A percentile compares a stretch with the other conserved stretches of the same genome.
These are phyloP conservation scores for Urechis unicinctus DNA, from an alignment of 2,888 invertebrate genomes.

Conservation along the genomic window DNA sequence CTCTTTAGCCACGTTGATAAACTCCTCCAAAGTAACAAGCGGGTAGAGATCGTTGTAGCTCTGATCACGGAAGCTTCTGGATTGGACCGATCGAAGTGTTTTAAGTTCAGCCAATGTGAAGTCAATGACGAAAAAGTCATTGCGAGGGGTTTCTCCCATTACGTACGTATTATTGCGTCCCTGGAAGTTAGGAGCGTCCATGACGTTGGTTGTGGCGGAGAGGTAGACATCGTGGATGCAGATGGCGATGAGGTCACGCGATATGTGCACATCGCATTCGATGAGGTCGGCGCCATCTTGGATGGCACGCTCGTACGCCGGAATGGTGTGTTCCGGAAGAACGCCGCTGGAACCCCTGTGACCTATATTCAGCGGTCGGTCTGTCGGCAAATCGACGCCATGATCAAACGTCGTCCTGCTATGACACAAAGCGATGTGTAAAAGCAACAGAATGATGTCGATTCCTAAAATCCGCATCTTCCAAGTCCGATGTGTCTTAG, in stretches of 20 bases:
- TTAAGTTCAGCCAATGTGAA: slow-evolving; percentile 8
- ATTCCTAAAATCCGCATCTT: no score
- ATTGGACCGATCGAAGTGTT: background rate
- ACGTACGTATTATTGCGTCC: background rate
- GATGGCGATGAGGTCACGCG: slow-evolving; percentile 4
- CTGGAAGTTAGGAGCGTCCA: background rate
- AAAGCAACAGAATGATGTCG: no score
- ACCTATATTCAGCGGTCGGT: slow-evolving; percentile 5
- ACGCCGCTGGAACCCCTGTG: slow-evolving; percentile 7
- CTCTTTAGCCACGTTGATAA: slow-evolving; percentile 1
- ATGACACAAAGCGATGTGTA: no score
- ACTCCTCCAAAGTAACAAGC: slow-evolving; percentile 5
- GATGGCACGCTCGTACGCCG: slow-evolving; percentile 8
- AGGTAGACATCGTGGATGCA: slow-evolving; percentile 9
- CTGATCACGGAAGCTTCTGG: background rate
- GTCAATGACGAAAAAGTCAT: slow-evolving; percentile 7
- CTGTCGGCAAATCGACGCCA: background rate
- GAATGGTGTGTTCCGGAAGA: slow-evolving; percentile 9
- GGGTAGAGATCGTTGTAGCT: slow-evolving; percentile 3
- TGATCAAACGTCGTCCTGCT: no score
- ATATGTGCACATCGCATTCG: slow-evolving; percentile 8
- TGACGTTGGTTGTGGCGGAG: slow-evolving; percentile 1
- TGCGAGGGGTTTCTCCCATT: background rate
- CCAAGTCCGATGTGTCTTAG: no score
- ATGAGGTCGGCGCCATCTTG: slow-evolving; percentile 9